Conservation (phyloP, 2,113 vertebrate genomes). For the Scomber japonicus region DNA sequence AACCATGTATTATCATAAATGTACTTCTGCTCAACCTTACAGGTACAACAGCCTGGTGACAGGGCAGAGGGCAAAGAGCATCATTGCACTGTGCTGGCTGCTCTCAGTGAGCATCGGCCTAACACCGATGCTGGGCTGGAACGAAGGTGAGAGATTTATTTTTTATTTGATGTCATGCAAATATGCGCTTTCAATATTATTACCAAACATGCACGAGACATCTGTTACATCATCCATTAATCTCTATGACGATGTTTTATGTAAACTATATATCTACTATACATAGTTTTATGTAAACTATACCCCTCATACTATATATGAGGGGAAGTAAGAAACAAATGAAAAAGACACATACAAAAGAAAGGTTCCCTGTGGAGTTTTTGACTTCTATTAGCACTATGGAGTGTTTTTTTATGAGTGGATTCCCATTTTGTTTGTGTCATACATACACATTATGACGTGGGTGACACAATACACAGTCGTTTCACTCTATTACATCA, state of each 20-base stretch:
- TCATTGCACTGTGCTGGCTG: slow-evolving; percentile 95
- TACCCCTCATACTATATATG: too few relatives aligned
- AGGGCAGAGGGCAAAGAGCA: slow-evolving; percentile 88
- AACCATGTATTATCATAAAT: neutral
- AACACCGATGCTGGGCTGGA: slow-evolving; percentile 96
- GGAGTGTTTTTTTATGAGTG: too few relatives aligned
- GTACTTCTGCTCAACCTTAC: slow-evolving; percentile 44
- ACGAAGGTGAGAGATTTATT: slow-evolving; percentile 71
- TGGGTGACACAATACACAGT: too few relatives aligned
- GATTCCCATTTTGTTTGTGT: too few relatives aligned
- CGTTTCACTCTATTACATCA: too few relatives aligned
- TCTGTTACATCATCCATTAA: neutral
- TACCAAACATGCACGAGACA: neutral
- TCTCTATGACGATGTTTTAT: neutral
- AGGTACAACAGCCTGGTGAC: slow-evolving; percentile 97
- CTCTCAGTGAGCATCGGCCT: slow-evolving; percentile 93
- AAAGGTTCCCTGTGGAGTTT: too few relatives aligned
- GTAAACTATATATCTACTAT: too few relatives aligned
- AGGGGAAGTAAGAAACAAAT: too few relatives aligned
- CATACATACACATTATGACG: too few relatives aligned
- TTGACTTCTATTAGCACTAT: too few relatives aligned
- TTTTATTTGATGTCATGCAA: neutral
- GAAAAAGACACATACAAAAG: too few relatives aligned
- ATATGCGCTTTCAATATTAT: too few relatives aligned
- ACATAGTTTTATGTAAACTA: neutral